Base-by-base conservation (phyloP, 64 coral and sea anemone genomes). In the Actinia equina region DNA sequence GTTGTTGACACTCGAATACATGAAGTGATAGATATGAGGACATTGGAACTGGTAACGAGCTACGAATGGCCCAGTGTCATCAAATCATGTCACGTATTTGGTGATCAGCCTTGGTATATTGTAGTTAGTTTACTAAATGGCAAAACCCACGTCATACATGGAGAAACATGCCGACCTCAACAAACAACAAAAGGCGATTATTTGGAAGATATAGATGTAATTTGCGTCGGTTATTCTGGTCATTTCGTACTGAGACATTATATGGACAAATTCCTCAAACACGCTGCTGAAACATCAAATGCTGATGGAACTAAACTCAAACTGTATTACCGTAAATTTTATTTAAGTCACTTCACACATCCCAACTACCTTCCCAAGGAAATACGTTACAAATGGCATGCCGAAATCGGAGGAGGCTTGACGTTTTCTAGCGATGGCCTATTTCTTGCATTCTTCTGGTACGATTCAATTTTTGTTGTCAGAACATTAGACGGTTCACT, bases 21-120 rank as follows among this genome's bases (percentile, higher is more conserved):
- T 20, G 78, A 51, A 19, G 27, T 81, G 17, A 44, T 51, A 51
- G 78, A 80, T 22, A 4, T 43, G 17, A 13, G 6, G 6, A 80
- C 78, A 22, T 22, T 80, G 44, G 46, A 80, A 80, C 4, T 52
- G 43, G 43, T 20, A 8, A 22, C 12, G 8, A 80, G 42, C 5
- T 80, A 80, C 43, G 3, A 80, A 37, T 80, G 22, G 19, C 78
- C 43, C 43, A 41, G 43, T 78, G 76, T 78, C 15, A 19, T 78
- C 20, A 41, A 2, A 19, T 44, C 76, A 78, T 78, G 76, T 78
- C 76, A 78, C 76, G 76, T 78, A 0, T 78, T 43, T 80, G 43
- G 78, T 52, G 19, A 52, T 80, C 78, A 80, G 44, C 78, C 78
- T 41, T 78, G 76, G 76, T 78, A 78, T 45, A 78, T 46, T 52